Evolutionary conservation across 1,140 invertebrate species (phyloP).

Genomic region (Calliopsis andreniformis): DNA sequence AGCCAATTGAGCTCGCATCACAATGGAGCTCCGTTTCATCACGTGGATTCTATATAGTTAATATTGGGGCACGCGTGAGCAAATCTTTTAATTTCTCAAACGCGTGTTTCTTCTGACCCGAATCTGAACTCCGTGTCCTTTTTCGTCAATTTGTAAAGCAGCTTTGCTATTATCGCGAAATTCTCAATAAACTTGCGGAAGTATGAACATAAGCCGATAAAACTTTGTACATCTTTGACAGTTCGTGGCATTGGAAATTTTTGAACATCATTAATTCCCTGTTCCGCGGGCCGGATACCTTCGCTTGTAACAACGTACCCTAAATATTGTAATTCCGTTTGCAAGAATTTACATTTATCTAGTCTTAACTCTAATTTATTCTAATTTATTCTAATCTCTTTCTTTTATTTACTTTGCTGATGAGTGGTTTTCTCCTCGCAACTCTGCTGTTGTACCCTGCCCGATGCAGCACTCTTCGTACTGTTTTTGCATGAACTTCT

Average conservation of each 20-base stretch:
- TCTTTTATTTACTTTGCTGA: no score
- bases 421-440: no score
- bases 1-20: conserved; percentile 60
- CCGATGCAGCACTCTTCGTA: no score
- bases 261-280: background rate
- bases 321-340: conserved; percentile 44
- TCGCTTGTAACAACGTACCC: conserved; percentile 20
- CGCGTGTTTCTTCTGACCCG: background rate
- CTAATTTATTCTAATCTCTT: background rate
- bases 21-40: conserved; percentile 62
- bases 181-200: conserved; percentile 37
- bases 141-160: conserved; percentile 15
- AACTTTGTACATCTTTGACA: conserved; percentile 10
- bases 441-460: no score
- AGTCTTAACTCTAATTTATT: conserved; percentile 45
- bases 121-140: conserved; percentile 20
- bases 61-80: conserved; percentile 3
- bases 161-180: conserved; percentile 20
- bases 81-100: background rate
- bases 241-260: conserved; percentile 10
- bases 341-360: conserved; percentile 49
- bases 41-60: conserved; percentile 36
- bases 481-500: no score
- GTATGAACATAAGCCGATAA: conserved; percentile 10
- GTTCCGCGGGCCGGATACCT: conserved; percentile 16